Base-by-base conservation (phyloP, 2,888 invertebrate species). In the Callosobruchus maculatus region DNA sequence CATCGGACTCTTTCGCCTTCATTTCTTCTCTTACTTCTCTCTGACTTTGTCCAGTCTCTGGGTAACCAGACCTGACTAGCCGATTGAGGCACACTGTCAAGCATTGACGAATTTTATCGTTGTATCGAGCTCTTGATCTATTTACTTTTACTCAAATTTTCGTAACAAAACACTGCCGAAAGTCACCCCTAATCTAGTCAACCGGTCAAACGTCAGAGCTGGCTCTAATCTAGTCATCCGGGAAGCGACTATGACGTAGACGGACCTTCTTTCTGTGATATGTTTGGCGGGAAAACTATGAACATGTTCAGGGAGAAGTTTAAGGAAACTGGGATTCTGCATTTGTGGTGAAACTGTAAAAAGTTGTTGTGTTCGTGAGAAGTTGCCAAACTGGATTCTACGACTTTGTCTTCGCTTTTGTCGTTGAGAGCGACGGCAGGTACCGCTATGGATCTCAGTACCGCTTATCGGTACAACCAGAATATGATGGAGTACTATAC, bases 401-500 rank as follows among this genome's bases (percentile, higher is more conserved):
- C 89, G 85, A 91, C 91, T 87, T 90, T 92, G 83, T 89, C 90
- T 85, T 92, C 92, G 88, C 90, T 91, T 89, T 90, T 90, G 82
- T 89, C 89, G 78, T 89, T 90, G 87, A 89, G 91, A 84, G 89
- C 91, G 89, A 90, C 90, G 86, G 90, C 90, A 85, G 90, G 90
- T 88, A 89, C 90, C 83, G 92, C 93, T 81, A 95, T 97, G 93
- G 97, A 97, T 89, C 92, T 97, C 84, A 95, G 95, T 86, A 96
- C 96, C 85, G 96, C 97, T 84, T 97, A 97, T 89, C 92, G 97
- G 84, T 97, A 97, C 91, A 97, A 97, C 89, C 97, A 97, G 86
- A 97, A 97, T 88, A 97, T 97, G 97, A 97, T 97, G 97, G 98
- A 98, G 91, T 97, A 97, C 90, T 97, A 97, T 87, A 97, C 97